Conservation (phyloP, 2,797 vertebrate genomes). For the Bovichtus variegatus region DNA sequence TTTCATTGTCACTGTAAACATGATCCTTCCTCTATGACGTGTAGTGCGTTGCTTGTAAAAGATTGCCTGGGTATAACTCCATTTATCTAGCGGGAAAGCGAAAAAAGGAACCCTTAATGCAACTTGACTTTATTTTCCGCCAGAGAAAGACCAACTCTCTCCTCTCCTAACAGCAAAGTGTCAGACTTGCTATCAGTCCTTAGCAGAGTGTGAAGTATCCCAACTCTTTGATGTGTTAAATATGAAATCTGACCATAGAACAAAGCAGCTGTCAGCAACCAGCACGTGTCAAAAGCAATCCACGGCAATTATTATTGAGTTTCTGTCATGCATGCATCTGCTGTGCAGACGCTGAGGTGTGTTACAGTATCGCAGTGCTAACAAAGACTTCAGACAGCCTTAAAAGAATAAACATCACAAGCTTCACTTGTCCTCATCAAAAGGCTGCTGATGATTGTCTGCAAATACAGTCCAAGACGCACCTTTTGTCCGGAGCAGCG, state of each 20-base stretch:
- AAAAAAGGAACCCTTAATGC: constrained; percentile 48
- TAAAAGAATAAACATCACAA: constrained; percentile 69
- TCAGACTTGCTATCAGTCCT: constrained; percentile 67
- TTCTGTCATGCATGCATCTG: constrained; percentile 89
- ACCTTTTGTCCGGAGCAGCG: constrained; percentile 37
- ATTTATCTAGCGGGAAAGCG: constrained; percentile 39
- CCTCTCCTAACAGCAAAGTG: constrained; percentile 51
- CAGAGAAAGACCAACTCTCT: constrained; percentile 43
- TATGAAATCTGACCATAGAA: constrained; percentile 94
- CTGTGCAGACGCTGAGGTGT: constrained; percentile 82
- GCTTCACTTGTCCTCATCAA: constrained; percentile 60
- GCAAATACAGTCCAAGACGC: constrained; percentile 38
- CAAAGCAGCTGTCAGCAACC: constrained; percentile 93
- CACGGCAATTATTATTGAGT: constrained; percentile 92
- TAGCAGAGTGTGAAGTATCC: constrained; percentile 66
- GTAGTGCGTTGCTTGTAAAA: constrained; percentile 33
- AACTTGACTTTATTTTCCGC: constrained; percentile 57
- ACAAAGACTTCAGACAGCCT: constrained; percentile 71
- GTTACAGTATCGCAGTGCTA: constrained; percentile 59
- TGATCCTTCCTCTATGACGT: constrained; percentile 25
- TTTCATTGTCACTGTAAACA: constrained; percentile 52
- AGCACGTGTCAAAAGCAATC: constrained; percentile 91
- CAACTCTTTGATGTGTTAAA: constrained; percentile 94
- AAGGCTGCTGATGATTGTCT: constrained; percentile 49
- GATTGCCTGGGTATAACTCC: constrained; percentile 9